A percentile compares a stretch with the other conserved stretches of the same genome.
phyloP scores from a whole-genome alignment of 2,113 vertebrate species.

The Conger conger region DNA sequence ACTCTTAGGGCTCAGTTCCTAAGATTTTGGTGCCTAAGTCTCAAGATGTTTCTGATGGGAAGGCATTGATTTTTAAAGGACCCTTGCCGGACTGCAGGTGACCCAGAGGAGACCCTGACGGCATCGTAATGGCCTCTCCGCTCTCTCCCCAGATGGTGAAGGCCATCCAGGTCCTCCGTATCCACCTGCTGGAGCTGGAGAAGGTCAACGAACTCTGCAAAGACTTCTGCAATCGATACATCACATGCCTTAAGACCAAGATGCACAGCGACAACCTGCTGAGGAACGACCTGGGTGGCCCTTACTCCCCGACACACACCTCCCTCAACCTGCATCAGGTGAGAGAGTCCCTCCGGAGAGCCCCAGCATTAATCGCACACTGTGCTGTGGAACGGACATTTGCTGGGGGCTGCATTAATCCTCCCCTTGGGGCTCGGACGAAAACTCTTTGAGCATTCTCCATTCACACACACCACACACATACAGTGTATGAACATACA shows the following conservation, averaged over 20 bases:
- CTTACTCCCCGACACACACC: slow-evolving; percentile 87
- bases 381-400: neutral
- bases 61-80: no score
- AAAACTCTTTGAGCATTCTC: neutral
- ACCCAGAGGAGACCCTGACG: neutral
- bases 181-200: slow-evolving; percentile 85
- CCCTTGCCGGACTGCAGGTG: neutral
- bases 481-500: neutral
- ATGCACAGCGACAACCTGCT: slow-evolving; percentile 91
- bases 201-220: slow-evolving; percentile 88
- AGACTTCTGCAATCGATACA: slow-evolving; percentile 86
- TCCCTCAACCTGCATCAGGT: slow-evolving; percentile 87
- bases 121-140: neutral
- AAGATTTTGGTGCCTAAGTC: no score
- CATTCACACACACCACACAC: neutral
- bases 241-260: slow-evolving; percentile 90
- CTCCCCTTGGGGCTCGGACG: no score
- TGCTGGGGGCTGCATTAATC: no score
- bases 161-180: slow-evolving; percentile 84
- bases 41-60: no score
- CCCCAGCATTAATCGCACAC: neutral
- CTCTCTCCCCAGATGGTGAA: slow-evolving; percentile 79
- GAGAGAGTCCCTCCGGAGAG: slow-evolving; percentile 26
- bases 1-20: no score
- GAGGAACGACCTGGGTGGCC: slow-evolving; percentile 90